Conservation (phyloP, 2,113 vertebrate species). For the Ptilorrhoa leucosticta region DNA sequence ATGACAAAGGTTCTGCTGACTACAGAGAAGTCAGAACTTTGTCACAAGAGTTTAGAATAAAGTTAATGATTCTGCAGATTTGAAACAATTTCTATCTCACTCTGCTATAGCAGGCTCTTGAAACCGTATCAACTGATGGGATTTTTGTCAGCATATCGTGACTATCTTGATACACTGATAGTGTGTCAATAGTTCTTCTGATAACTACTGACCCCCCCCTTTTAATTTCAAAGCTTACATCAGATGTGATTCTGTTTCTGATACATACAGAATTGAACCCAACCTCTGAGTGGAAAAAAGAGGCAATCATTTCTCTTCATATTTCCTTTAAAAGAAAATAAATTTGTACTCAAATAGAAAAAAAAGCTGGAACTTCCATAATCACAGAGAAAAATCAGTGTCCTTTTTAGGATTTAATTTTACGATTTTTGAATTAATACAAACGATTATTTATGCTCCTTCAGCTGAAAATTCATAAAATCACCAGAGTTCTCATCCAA, state of each 20-base stretch:
- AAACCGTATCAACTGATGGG: not conserved
- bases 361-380: not conserved
- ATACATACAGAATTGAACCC: not conserved
- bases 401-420: not conserved
- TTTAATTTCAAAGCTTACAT: not conserved
- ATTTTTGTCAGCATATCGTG: not conserved
- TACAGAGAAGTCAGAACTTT: not conserved
- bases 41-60: not conserved
- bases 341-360: not conserved
- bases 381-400: not conserved
- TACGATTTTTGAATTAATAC: not conserved
- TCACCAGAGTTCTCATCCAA: slow-evolving; percentile 6
- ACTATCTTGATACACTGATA: not conserved
- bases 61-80: not conserved
- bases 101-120: not conserved
- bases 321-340: not conserved
- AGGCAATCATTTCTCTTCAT: not conserved
- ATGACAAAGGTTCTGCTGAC: not conserved
- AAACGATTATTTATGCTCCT: slow-evolving; percentile 21
- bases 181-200: not conserved
- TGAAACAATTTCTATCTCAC: not conserved
- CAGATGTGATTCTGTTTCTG: not conserved
- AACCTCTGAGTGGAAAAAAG: not conserved
- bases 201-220: not conserved
- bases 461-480: slow-evolving; percentile 10